These are phyloP conservation scores for Pseudeuparius sepicola DNA, from an alignment of 2,888 invertebrate genomes.

Conservation along the genomic window DNA sequence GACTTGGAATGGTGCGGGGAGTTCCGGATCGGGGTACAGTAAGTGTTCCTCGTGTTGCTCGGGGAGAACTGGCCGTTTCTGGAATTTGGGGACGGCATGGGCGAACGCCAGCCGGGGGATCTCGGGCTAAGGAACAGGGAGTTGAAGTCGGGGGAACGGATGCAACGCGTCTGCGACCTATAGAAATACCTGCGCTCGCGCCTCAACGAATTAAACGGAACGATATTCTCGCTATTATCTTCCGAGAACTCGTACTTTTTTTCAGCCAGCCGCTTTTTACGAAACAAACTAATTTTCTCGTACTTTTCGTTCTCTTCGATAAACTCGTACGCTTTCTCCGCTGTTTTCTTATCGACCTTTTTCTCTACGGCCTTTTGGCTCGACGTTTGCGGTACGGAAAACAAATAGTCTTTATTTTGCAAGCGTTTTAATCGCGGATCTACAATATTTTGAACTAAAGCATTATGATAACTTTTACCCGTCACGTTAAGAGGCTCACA, in stretches of 20 bases:
- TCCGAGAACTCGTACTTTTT: conserved; percentile 89
- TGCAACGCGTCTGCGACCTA: conserved; percentile 31
- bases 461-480: conserved; percentile 39
- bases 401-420: conserved; percentile 33
- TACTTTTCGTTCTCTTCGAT: conserved; percentile 76
- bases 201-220: conserved; percentile 53
- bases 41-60: conserved; percentile 32
- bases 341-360: conserved; percentile 42
- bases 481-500: conserved; percentile 40
- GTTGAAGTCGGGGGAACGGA: conserved; percentile 36
- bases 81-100: conserved; percentile 39
- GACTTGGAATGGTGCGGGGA: conserved; percentile 38
- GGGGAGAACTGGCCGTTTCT: conserved; percentile 37
- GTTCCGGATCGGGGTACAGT: conserved; percentile 33
- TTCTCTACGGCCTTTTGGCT: conserved; percentile 29
- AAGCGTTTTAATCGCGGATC: conserved; percentile 37
- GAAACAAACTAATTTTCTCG: conserved; percentile 77
- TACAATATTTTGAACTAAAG: conserved; percentile 37
- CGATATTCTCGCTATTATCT: conserved; percentile 57
- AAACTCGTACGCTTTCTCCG: conserved; percentile 74
- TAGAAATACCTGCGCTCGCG: conserved; percentile 35
- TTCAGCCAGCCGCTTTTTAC: conserved; percentile 76
- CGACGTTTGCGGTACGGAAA: conserved; percentile 35
- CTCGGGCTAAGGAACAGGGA: conserved; percentile 37
- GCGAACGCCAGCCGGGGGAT: conserved; percentile 33